Evolutionary conservation across 1,140 invertebrate species (phyloP).

Genomic region (Andricus grossulariae): DNA sequence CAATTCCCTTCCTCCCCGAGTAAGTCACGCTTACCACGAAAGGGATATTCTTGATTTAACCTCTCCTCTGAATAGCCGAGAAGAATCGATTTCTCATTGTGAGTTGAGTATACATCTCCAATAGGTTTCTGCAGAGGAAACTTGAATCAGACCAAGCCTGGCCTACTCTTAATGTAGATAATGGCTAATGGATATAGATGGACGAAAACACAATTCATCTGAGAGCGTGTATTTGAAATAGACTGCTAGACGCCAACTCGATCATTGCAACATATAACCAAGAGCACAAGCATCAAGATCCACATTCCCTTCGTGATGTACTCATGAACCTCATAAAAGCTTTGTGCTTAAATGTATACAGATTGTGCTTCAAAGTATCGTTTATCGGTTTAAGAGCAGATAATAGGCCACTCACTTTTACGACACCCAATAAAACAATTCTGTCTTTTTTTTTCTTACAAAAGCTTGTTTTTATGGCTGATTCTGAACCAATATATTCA

Average conservation of each 20-base stretch:
- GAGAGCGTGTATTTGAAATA: slow-evolving; percentile 33
- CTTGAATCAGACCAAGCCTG: background rate
- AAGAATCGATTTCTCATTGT: slow-evolving; percentile 30
- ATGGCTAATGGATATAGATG: no score
- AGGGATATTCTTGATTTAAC: background rate
- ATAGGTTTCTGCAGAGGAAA: background rate
- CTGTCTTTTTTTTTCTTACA: no score
- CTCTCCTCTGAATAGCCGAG: slow-evolving; percentile 23
- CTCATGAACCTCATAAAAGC: slow-evolving; percentile 16
- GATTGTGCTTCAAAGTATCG: slow-evolving; percentile 16
- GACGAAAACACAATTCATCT: no score
- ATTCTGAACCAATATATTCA: no score
- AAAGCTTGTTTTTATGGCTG: no score
- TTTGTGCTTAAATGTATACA: slow-evolving; percentile 16
- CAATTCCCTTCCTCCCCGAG: no score
- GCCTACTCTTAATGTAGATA: no score
- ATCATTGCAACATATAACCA: slow-evolving; percentile 31
- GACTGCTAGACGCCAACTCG: slow-evolving; percentile 42
- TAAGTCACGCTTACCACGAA: no score
- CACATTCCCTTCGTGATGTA: slow-evolving; percentile 14
- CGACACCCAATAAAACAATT: background rate
- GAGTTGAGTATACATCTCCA: slow-evolving; percentile 19
- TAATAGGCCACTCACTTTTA: slow-evolving; percentile 12
- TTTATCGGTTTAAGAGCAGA: slow-evolving; percentile 19
- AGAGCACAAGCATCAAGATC: background rate